Evolutionary conservation across 1,140 invertebrate species (phyloP).

Genomic region (Spodoptera frugiperda): DNA sequence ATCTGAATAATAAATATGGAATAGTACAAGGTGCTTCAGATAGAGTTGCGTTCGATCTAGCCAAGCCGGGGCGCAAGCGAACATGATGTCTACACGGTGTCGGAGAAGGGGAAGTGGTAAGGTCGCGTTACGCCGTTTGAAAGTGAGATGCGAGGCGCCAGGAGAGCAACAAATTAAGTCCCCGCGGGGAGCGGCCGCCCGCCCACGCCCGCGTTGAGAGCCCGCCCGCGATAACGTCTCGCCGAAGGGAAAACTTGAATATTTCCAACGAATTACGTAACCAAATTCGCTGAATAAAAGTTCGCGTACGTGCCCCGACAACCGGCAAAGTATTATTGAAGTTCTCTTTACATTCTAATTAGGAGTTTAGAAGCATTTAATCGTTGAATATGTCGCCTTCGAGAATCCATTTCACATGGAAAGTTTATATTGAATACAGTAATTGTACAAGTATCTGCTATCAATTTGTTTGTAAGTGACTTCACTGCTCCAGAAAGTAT

Average conservation of each 20-base stretch:
- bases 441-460: constrained; percentile 44
- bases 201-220: constrained; percentile 73
- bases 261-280: constrained; percentile 82
- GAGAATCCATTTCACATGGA: constrained; percentile 47
- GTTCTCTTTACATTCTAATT: constrained; percentile 71
- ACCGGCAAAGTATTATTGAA: constrained; percentile 70
- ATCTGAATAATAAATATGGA: constrained; percentile 29
- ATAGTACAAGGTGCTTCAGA: constrained; percentile 22
- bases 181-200: constrained; percentile 75
- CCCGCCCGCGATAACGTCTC: constrained; percentile 79
- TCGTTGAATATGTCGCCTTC: constrained; percentile 57
- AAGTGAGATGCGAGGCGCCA: constrained; percentile 85
- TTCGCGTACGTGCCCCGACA: constrained; percentile 73
- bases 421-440: constrained; percentile 50
- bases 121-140: constrained; percentile 84
- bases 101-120: constrained; percentile 70
- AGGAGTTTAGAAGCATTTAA: constrained; percentile 61
- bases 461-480: constrained; percentile 39
- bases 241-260: constrained; percentile 82
- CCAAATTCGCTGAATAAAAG: constrained; percentile 79
- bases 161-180: constrained; percentile 86
- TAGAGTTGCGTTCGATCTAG: constrained; percentile 39
- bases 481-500: constrained; percentile 7
- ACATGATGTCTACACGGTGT: constrained; percentile 65
- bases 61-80: constrained; percentile 55